Evolutionary conservation across 2,888 invertebrate genomes (phyloP).

Genomic region (Ceraclea dissimilis): DNA sequence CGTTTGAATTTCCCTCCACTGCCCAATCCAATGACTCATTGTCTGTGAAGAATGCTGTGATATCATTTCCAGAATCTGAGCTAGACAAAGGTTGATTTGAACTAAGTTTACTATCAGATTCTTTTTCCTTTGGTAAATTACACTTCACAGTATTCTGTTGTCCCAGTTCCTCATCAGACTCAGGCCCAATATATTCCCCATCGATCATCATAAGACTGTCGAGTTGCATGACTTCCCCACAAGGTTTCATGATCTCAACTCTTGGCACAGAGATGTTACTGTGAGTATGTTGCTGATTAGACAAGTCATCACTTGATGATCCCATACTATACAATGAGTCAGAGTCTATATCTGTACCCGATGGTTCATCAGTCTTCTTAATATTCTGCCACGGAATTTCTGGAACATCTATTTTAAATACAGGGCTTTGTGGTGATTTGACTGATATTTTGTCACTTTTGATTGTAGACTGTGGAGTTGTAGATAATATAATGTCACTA

Average conservation of each 20-base stretch:
- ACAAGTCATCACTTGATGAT: conserved; percentile 31
- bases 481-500: no score
- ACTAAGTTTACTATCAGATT: conserved; percentile 1
- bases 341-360: conserved; percentile 47
- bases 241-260: conserved; percentile 65
- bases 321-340: conserved; percentile 48
- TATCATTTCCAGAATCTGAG: conserved; percentile 65
- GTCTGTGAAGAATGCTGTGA: conserved; percentile 68
- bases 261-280: conserved; percentile 53
- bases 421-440: conserved; percentile 48
- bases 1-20: conserved; percentile 69
- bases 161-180: conserved; percentile 28
- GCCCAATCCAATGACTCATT: conserved; percentile 89
- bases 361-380: conserved; percentile 33
- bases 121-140: neutral
- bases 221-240: conserved; percentile 57
- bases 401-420: conserved; percentile 60
- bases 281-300: conserved; percentile 38
- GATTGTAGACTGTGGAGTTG: neutral
- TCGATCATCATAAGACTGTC: conserved; percentile 52
- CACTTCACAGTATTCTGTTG: neutral
- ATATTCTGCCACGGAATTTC: conserved; percentile 45
- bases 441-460: neutral
- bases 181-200: conserved; percentile 38
- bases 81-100: conserved; percentile 39